phyloP scores from a whole-genome alignment of 2,888 invertebrate genomes.

The Thymelicus lineola region DNA sequence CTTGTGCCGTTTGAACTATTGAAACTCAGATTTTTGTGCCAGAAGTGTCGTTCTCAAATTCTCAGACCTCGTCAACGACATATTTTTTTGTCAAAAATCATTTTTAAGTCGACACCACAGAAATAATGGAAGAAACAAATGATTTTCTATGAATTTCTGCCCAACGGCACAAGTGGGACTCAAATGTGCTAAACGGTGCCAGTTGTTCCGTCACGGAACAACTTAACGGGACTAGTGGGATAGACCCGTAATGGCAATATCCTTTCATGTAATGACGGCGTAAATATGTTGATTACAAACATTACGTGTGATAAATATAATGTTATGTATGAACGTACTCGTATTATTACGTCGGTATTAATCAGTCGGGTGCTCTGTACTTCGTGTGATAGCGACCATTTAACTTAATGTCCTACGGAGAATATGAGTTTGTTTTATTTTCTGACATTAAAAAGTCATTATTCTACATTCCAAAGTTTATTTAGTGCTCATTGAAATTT shows the following conservation, averaged over 20 bases:
- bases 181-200: too few species aligned
- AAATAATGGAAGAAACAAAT: too few species aligned
- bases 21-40: too few species aligned
- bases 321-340: neutral
- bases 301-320: constrained; percentile 5
- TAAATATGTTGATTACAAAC: constrained; percentile 4
- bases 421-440: constrained; percentile 1
- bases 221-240: too few species aligned
- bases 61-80: too few species aligned
- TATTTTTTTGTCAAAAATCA: too few species aligned
- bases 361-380: constrained; percentile 1
- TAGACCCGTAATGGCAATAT: neutral
- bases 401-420: constrained; percentile 12
- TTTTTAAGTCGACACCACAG: too few species aligned
- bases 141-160: too few species aligned
- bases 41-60: too few species aligned
- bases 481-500: neutral
- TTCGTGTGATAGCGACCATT: constrained; percentile 1
- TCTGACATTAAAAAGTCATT: constrained; percentile 5
- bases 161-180: too few species aligned
- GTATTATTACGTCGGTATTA: constrained; percentile 9
- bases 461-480: neutral
- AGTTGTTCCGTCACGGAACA: too few species aligned
- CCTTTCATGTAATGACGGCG: constrained; percentile 3
- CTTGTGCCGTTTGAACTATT: too few species aligned